phyloP scores from a whole-genome alignment of 2,113 vertebrate genomes.

The Grammomys surdaster region DNA sequence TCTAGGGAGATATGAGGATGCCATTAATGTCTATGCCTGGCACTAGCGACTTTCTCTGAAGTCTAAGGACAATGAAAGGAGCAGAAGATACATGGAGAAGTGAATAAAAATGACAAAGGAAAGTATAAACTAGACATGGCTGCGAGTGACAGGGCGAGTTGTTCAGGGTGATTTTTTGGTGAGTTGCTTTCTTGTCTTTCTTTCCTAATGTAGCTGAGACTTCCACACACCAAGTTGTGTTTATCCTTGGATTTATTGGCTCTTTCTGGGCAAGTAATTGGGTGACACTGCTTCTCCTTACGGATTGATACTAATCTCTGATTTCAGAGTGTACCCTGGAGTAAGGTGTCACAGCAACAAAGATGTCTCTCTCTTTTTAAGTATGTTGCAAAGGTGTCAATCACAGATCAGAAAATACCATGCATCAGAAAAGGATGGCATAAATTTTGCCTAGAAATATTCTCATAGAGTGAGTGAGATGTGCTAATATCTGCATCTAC shows the following conservation, averaged over 20 bases:
- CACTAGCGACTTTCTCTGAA: neutral
- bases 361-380: neutral
- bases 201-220: neutral
- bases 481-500: neutral
- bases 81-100: neutral
- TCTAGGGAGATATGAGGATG: conserved; percentile 7
- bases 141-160: neutral
- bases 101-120: neutral
- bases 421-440: neutral
- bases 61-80: neutral
- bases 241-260: conserved; percentile 56
- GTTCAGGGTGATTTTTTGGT: neutral
- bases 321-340: neutral
- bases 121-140: neutral
- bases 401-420: neutral
- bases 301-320: conserved; percentile 25
- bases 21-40: neutral
- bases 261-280: conserved; percentile 35
- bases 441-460: neutral
- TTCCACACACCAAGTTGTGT: conserved; percentile 24
- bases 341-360: conserved; percentile 24
- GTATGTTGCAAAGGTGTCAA: neutral
- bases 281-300: neutral
- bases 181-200: conserved; percentile 25
- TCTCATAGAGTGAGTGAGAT: neutral